Evolutionary conservation across 1,140 invertebrate genomes (phyloP).

Genomic region (Rhopalosiphum maidis): DNA sequence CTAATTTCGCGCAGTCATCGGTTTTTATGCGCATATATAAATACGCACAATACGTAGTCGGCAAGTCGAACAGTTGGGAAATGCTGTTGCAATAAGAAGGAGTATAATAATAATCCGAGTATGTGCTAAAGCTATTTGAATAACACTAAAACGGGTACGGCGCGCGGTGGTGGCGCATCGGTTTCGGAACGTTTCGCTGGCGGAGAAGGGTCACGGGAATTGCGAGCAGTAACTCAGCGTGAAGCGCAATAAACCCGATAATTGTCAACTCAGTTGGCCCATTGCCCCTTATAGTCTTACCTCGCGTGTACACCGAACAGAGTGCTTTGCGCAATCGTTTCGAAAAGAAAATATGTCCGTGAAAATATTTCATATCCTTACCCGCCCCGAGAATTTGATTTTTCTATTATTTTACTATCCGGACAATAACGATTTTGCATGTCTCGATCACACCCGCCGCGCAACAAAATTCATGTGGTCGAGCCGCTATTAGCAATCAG

Average conservation of each 20-base stretch:
- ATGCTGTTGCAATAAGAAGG: not conserved
- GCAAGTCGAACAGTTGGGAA: not conserved
- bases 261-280: conserved; percentile 47
- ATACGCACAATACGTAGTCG: not conserved
- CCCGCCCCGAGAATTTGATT: not conserved
- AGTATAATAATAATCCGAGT: not conserved
- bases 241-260: conserved; percentile 54
- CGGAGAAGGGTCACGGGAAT: conserved; percentile 25
- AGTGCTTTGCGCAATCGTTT: conserved; percentile 6
- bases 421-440: not conserved
- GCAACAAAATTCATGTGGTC: not conserved
- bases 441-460: too few species aligned
- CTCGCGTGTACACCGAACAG: not conserved
- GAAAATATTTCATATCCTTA: not conserved
- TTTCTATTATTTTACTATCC: not conserved
- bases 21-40: not conserved
- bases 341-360: not conserved
- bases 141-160: not conserved
- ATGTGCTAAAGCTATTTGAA: conserved; percentile 32
- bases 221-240: conserved; percentile 41
- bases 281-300: conserved; percentile 27
- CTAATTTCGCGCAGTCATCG: not conserved
- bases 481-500: not conserved
- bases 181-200: not conserved
- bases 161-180: not conserved